Base-by-base conservation (phyloP, 2,888 invertebrate species). In the Drosophila colorata region DNA sequence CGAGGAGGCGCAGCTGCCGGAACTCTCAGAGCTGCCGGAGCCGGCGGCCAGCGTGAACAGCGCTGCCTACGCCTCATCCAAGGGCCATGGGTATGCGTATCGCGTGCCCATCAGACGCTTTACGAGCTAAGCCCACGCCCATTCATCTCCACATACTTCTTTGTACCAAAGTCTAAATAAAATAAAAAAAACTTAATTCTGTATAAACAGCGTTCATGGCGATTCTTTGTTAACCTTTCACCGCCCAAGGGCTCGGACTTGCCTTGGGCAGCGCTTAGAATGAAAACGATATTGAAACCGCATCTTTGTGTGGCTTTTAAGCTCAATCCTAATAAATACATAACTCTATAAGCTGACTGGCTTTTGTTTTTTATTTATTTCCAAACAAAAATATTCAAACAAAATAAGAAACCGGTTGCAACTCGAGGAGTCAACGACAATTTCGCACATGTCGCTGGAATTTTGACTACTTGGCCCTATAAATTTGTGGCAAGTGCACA, bases 81-180 rank as follows among this genome's bases (percentile, higher is more conserved):
- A 67, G 52, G 48, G 47, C 11, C 81, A 80, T 40, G 89, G 86
- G 13, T 88, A 88, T 48, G 75, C 84, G 18, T 89, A 87, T 46
- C 68, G 69, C 25, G 71, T 70, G 69, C 85, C 85, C 37, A 79
- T 69, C 51, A 69, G 67, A 48, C 75, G 68, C 20, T 86, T 86
- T 38, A 86, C 71, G 53, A 74, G 79, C 43, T 87, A 66, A 70
- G 31, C 33, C 25, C 16, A 35, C 33, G 13, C 28, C 28, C 23
- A 37, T 51, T 57, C 23, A 28, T 7, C 13, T 44, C 4, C 33
- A 44, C 57, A 40, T 65, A 25, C 25, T 41, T 37, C 7, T 38
- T 70, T 69, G 58, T 85, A 70, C 83, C 83, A 84, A 84, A 84
- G 87, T 69, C 53, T 46, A 52, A 52, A 66, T 47, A 64, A 31